A percentile compares a stretch with the other conserved stretches of the same genome.
Conservation (phyloP, 2,113 vertebrate species). For the Rhinopomastus cyanomelas region DNA sequence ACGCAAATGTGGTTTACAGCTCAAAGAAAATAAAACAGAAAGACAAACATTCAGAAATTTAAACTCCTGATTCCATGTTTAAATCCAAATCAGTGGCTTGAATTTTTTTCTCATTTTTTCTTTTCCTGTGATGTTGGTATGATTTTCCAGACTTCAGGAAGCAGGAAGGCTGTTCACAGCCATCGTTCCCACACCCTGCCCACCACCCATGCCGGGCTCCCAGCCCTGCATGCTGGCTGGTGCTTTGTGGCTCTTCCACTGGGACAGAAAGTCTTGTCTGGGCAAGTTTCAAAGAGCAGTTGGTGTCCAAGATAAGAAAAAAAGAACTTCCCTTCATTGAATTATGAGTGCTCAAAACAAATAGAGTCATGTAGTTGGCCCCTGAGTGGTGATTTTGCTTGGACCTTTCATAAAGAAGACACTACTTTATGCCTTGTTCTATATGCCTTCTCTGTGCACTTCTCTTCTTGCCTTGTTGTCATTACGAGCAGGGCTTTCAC, state of each 20-base stretch:
- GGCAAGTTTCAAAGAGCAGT: conserved; percentile 2
- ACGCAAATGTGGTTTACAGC: neutral
- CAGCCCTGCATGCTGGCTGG: neutral
- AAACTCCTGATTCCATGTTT: neutral
- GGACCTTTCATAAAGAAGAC: neutral
- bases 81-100: neutral
- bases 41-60: neutral
- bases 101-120: neutral
- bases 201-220: neutral
- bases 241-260: conserved; percentile 18
- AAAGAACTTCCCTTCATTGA: conserved; percentile 18
- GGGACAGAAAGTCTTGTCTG: conserved; percentile 37
- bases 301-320: conserved; percentile 43
- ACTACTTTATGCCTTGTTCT: too few relatives aligned
- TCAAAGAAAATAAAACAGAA: neutral
- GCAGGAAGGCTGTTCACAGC: neutral
- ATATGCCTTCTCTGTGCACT: too few relatives aligned
- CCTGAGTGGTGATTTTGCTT: neutral
- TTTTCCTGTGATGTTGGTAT: neutral
- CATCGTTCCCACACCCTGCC: conserved; percentile 37
- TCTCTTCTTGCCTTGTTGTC: neutral
- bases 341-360: neutral
- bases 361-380: neutral
- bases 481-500: neutral
- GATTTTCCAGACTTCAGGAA: conserved; percentile 6